Evolutionary conservation across 2,797 vertebrate species (phyloP).

Genomic region (Silurus aristotelis): DNA sequence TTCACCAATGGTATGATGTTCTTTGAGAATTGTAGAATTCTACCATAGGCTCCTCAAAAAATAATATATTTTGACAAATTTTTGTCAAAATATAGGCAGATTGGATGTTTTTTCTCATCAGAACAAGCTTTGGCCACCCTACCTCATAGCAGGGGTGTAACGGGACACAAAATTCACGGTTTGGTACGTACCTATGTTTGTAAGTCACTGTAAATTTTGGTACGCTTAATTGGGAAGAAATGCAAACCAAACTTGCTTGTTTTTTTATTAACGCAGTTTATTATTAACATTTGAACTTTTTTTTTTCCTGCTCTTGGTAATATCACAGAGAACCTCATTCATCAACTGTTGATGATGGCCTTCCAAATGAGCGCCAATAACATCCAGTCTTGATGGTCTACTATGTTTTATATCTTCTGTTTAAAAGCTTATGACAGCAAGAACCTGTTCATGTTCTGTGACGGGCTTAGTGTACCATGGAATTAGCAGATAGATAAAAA

Average conservation of each 20-base stretch:
- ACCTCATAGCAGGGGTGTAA: not conserved
- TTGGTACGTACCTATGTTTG: too few relatives aligned
- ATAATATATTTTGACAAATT: not conserved
- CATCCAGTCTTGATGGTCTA: not conserved
- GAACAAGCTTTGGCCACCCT: not conserved
- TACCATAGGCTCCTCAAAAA: not conserved
- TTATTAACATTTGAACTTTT: too few relatives aligned
- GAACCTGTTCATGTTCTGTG: not conserved
- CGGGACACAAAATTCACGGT: too few relatives aligned
- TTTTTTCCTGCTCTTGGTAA: not conserved
- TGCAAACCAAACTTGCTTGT: too few relatives aligned
- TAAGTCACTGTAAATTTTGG: too few relatives aligned
- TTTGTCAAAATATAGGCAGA: not conserved
- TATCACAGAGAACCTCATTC: not conserved
- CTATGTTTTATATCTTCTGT: not conserved
- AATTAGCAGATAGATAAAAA: not conserved
- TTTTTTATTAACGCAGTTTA: too few relatives aligned
- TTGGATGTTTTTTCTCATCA: not conserved
- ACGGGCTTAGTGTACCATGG: not conserved
- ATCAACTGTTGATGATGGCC: not conserved
- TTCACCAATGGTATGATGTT: not conserved
- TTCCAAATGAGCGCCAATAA: not conserved
- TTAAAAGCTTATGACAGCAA: not conserved
- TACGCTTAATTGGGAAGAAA: too few relatives aligned
- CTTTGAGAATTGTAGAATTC: not conserved